phyloP scores from a whole-genome alignment of 2,888 invertebrate genomes.

The Sepioteuthis lessoniana region DNA sequence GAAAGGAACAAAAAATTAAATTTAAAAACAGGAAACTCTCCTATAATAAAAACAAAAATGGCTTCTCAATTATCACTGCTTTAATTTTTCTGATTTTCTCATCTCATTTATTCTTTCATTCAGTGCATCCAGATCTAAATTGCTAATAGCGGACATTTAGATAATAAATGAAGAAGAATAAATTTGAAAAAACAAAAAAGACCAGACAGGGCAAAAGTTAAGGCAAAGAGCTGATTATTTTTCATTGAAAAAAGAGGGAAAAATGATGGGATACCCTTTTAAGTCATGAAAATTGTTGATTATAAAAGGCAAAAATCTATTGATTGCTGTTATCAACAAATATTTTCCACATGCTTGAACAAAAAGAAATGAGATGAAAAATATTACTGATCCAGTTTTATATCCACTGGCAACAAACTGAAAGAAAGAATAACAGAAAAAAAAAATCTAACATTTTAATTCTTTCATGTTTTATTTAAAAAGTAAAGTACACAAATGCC shows the following conservation, averaged over 20 bases:
- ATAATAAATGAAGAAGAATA: neutral
- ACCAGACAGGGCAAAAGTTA: neutral
- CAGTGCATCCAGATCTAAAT: neutral
- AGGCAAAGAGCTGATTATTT: neutral
- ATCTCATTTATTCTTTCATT: slow-evolving; percentile 12
- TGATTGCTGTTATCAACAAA: neutral
- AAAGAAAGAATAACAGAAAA: no score
- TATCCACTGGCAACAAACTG: no score
- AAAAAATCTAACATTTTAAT: no score
- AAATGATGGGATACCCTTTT: neutral
- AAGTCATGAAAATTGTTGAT: neutral
- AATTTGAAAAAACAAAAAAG: neutral
- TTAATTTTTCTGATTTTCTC: neutral
- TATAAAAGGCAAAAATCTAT: neutral
- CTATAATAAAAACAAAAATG: neutral
- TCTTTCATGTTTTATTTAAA: no score
- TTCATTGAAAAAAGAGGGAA: neutral
- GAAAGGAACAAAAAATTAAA: neutral
- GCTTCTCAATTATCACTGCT: neutral
- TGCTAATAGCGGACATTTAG: neutral
- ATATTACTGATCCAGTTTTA: no score
- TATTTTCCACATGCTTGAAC: neutral
- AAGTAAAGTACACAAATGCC: no score
- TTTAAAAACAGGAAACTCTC: no score
- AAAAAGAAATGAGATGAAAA: no score